These are phyloP conservation scores for Uromys caudimaculatus DNA, from an alignment of 2,797 vertebrate species.

Conservation along the genomic window DNA sequence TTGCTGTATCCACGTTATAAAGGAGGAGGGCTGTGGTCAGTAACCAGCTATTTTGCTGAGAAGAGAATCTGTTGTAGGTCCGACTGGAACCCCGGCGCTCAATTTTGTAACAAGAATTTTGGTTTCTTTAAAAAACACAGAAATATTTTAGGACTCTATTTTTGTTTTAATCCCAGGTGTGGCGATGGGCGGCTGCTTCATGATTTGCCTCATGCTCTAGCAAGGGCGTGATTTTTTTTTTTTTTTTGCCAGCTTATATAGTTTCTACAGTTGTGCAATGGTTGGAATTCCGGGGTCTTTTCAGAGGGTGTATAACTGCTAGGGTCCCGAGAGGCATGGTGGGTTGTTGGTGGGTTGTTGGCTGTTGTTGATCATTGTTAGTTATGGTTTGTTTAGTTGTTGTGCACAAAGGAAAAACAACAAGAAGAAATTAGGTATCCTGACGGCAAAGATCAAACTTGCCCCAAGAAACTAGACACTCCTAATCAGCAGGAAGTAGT, in stretches of 20 bases:
- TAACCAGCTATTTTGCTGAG: neutral
- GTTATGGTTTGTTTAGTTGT: neutral
- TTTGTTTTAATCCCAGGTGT: neutral
- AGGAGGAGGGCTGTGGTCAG: rapidly evolving
- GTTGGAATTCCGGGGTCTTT: neutral
- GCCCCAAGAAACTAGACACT: neutral
- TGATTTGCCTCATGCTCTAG: neutral
- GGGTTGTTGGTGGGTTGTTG: neutral
- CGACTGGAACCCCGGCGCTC: neutral
- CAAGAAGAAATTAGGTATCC: neutral
- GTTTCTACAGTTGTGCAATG: neutral
- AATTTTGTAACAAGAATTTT: neutral
- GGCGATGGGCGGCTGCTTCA: neutral
- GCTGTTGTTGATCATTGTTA: neutral
- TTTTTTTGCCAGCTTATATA: neutral
- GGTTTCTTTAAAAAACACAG: neutral
- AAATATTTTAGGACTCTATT: neutral
- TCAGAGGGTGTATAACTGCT: neutral
- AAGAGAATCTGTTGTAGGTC: neutral
- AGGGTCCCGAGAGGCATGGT: neutral
- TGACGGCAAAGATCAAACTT: neutral
- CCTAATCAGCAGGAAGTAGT: neutral
- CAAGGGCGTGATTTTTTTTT: neutral
- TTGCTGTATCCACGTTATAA: neutral
- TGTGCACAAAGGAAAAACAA: neutral